Conservation (phyloP, 2,888 invertebrate species). For the Zygogramma bicolorata region DNA sequence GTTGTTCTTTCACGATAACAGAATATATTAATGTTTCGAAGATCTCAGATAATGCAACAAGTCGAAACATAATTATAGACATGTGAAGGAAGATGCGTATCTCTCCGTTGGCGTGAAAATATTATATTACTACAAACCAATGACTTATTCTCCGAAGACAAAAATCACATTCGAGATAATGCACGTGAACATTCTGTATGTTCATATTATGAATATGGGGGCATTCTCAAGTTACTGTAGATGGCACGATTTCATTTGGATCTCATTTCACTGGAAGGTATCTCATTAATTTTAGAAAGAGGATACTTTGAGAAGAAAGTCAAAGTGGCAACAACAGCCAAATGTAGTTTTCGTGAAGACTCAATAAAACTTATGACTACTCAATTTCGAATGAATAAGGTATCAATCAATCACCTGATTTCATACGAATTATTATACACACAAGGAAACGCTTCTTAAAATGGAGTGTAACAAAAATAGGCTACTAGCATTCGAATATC, state of each 20-base stretch:
- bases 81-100: slow-evolving; percentile 15
- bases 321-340: no score
- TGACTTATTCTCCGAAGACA: slow-evolving; percentile 3
- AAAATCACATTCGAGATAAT: not conserved
- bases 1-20: not conserved
- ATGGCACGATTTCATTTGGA: not conserved
- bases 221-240: not conserved
- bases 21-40: slow-evolving; percentile 15
- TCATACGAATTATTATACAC: no score
- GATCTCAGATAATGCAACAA: slow-evolving; percentile 20
- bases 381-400: no score
- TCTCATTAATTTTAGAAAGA: no score
- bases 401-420: no score
- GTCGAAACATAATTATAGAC: slow-evolving; percentile 28
- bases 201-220: not conserved
- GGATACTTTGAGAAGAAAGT: no score
- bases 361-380: no score
- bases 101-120: slow-evolving; percentile 13
- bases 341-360: no score
- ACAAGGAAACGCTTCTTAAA: no score
- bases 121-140: slow-evolving; percentile 7
- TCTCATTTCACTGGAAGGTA: not conserved
- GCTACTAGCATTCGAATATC: no score
- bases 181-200: not conserved
- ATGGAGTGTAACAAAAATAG: no score